Evolutionary conservation across 2,888 invertebrate species (phyloP), one percentile per base, ranked within the genome.

Genomic region (Stratiomys singularior): DNA sequence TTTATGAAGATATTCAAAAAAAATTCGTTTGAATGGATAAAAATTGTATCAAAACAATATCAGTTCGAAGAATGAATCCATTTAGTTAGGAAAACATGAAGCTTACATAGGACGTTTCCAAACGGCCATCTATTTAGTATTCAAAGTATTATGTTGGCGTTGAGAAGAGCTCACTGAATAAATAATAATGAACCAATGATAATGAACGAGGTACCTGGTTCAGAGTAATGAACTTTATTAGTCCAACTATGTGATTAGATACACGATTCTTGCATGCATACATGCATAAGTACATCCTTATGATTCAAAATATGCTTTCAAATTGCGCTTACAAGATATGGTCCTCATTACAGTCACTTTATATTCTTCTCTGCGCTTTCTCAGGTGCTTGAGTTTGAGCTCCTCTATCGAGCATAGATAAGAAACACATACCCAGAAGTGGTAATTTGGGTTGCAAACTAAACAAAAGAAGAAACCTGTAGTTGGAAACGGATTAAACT

Each of bases 1-100:
- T 3, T 37, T 37, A 37, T 37, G 3, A 37, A 37, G 37, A 37
- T 37, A 37, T n/a, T 52, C 52, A 13, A 52, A 13, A 13, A 52
- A 13, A 13, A 52, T 52, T 52, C 52, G 4, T 4, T 18, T 52
- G 4, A n/a, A 18, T n/a, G 18, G 15, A 52, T 18, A 52, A 52
- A 52, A 52, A 7, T 15, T 52, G 18, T 52, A 52, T 52, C 52
- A 52, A 52, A 52, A 52, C 52, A 52, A 52, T 52, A 52, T 52
- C 7, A 4, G 18, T 52, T 52, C 52, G 18, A 18, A 52, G 52
- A 52, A 52, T 37, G 3, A 13, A 13, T 52, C 3, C 52, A n/a
- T 37, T 37, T 37, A 37, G 3, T 37, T 13, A n/a, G 4, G n/a
- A 13, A 52, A 52, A 52, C 52, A 52, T 52, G 52, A 52, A 52